Percentiles rank a stretch among this genome's conserved stretches.
Conservation (phyloP, 2,888 invertebrate genomes). For the Lordiphosa andalusiaca region DNA sequence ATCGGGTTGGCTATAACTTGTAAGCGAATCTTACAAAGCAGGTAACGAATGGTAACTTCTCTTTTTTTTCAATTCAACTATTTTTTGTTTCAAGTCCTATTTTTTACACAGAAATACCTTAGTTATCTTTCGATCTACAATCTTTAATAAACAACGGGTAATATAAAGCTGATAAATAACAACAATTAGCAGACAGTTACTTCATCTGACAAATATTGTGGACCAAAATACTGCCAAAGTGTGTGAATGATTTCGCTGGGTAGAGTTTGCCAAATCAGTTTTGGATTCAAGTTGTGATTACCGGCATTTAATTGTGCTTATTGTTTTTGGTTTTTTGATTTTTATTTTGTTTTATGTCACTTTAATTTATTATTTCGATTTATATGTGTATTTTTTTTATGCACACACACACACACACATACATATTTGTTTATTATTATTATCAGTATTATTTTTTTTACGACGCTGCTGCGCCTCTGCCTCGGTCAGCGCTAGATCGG, state of each 20-base stretch:
- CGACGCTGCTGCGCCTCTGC: conserved; percentile 26
- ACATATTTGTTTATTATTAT: conserved; percentile 37
- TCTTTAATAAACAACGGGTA: too few relatives aligned
- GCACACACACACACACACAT: not conserved
- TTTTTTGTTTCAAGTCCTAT: too few relatives aligned
- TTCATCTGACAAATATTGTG: too few relatives aligned
- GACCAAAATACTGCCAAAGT: too few relatives aligned
- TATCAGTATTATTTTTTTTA: conserved; percentile 29
- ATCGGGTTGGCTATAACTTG: too few relatives aligned
- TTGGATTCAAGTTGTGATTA: conserved; percentile 11
- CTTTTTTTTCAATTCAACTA: too few relatives aligned
- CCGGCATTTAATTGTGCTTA: conserved; percentile 34
- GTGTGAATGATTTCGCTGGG: conserved; percentile 9
- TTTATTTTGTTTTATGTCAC: conserved; percentile 19
- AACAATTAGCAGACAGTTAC: too few relatives aligned
- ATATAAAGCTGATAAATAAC: too few relatives aligned
- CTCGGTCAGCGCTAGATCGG: conserved; percentile 10
- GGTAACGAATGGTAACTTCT: too few relatives aligned
- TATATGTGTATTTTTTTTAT: not conserved
- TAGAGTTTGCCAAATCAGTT: conserved; percentile 1
- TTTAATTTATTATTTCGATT: conserved; percentile 15
- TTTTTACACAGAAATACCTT: too few relatives aligned
- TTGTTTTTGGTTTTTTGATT: conserved; percentile 7
- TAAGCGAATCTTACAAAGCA: too few relatives aligned
- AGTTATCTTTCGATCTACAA: too few relatives aligned